These are phyloP conservation scores for Leptinotarsa lineolata DNA, from an alignment of 1,140 invertebrate species.

Conservation along the genomic window DNA sequence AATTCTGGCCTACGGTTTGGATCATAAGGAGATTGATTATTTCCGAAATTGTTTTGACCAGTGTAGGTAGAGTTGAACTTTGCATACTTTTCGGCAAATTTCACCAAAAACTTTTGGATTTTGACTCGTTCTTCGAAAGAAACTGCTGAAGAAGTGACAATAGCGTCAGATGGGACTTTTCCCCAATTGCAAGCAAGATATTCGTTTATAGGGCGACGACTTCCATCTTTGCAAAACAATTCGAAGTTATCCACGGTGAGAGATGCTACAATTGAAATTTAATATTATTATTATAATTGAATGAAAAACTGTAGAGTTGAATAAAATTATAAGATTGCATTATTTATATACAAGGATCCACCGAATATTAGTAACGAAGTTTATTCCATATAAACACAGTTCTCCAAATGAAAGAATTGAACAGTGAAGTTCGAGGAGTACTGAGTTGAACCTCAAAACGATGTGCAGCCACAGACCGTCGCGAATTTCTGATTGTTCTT, in stretches of 20 bases:
- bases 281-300: too few relatives aligned
- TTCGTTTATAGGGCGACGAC: slow-evolving; percentile 68
- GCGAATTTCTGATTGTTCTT: too few relatives aligned
- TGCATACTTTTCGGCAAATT: slow-evolving; percentile 59
- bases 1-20: slow-evolving; percentile 1
- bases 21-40: slow-evolving; percentile 30
- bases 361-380: too few relatives aligned
- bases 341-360: too few relatives aligned
- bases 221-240: slow-evolving; percentile 85
- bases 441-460: too few relatives aligned
- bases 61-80: slow-evolving; percentile 3
- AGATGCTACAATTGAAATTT: slow-evolving; percentile 55
- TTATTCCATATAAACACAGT: too few relatives aligned
- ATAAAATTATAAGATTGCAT: too few relatives aligned
- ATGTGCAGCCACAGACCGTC: too few relatives aligned
- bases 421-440: too few relatives aligned
- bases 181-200: slow-evolving; percentile 88
- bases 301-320: too few relatives aligned
- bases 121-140: slow-evolving; percentile 62
- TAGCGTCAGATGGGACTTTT: slow-evolving; percentile 79
- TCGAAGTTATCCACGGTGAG: slow-evolving; percentile 76
- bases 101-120: slow-evolving; percentile 66
- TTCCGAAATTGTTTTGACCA: slow-evolving; percentile 22
- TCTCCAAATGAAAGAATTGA: too few relatives aligned
- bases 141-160: slow-evolving; percentile 84